Conservation (phyloP, 1,140 invertebrate species). For the Eueides isabella region DNA sequence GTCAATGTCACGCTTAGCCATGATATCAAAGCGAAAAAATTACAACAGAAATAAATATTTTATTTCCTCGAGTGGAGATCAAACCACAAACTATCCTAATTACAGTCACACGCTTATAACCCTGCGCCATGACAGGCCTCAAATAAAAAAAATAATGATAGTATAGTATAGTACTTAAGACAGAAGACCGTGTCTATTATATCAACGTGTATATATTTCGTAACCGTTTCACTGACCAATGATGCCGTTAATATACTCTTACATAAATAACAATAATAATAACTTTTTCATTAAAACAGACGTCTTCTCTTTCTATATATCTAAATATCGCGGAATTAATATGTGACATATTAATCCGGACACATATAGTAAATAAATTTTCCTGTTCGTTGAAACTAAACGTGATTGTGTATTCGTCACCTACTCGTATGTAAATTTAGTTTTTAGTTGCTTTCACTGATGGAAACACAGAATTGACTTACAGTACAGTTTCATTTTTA, state of each 20-base stretch:
- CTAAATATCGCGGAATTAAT: not conserved
- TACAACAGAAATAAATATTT: no score
- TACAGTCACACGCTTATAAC: no score
- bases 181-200: no score
- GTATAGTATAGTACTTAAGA: no score
- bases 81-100: no score
- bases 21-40: no score
- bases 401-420: constrained; percentile 21
- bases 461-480: not conserved
- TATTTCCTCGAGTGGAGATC: no score
- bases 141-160: no score
- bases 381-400: constrained; percentile 33
- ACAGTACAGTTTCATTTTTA: not conserved
- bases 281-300: not conserved
- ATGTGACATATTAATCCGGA: not conserved
- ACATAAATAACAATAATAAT: not conserved
- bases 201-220: no score
- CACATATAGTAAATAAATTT: constrained; percentile 21
- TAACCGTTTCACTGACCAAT: no score
- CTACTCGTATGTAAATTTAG: constrained; percentile 32
- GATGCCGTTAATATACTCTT: not conserved
- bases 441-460: not conserved
- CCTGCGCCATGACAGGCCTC: no score
- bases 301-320: not conserved
- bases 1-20: no score